A percentile compares a stretch with the other conserved stretches of the same genome.
Conservation (phyloP, 2,113 vertebrate genomes). For the Panthera tigris region DNA sequence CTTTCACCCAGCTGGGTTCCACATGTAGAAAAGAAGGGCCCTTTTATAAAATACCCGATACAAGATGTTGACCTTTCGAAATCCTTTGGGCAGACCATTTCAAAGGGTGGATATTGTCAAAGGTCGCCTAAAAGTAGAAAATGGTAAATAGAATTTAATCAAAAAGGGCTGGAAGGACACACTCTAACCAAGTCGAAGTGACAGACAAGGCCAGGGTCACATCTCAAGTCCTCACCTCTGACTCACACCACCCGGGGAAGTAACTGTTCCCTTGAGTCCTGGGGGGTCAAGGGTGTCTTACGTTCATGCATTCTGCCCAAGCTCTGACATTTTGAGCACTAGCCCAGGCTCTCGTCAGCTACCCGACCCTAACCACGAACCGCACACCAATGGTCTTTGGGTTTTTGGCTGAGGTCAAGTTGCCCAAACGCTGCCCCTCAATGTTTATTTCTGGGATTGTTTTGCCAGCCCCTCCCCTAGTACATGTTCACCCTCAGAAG, state of each 20-base stretch:
- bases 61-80: constrained; percentile 38
- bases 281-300: not conserved
- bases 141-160: constrained; percentile 50
- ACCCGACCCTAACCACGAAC: not conserved
- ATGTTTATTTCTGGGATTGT: not conserved
- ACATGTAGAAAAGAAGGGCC: constrained; percentile 53
- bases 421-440: not conserved
- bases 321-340: not conserved
- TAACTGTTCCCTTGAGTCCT: not conserved
- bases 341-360: not conserved
- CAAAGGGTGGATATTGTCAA: constrained; percentile 33
- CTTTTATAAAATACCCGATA: not conserved
- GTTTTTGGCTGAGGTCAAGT: not conserved
- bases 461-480: not conserved
- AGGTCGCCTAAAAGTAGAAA: constrained; percentile 51
- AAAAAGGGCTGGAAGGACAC: not conserved
- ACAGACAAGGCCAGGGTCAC: not conserved
- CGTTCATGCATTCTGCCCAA: not conserved
- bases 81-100: constrained; percentile 41
- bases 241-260: not conserved
- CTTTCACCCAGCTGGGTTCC: constrained; percentile 46
- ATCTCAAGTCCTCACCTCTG: not conserved
- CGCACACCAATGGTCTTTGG: not conserved
- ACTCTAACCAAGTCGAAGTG: not conserved
- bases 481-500: not conserved